phyloP scores from a whole-genome alignment of 2,797 vertebrate species.

The Toxotes lorentzi region DNA sequence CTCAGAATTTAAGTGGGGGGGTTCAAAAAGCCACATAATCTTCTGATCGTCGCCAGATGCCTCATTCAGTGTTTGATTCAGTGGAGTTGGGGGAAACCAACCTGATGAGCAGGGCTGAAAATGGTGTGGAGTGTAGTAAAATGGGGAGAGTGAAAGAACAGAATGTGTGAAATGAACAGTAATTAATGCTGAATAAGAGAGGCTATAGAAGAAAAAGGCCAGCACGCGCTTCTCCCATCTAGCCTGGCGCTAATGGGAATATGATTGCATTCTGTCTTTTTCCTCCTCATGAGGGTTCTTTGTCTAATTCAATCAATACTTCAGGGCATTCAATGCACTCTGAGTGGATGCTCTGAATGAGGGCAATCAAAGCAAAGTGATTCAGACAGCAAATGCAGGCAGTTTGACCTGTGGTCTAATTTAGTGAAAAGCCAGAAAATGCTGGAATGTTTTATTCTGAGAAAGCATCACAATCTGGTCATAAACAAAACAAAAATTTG shows the following conservation, averaged over 20 bases:
- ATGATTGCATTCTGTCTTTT: constrained; percentile 83
- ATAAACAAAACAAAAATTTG: not conserved
- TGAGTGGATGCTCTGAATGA: constrained; percentile 79
- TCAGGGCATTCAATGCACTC: constrained; percentile 73
- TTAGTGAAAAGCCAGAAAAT: constrained; percentile 57
- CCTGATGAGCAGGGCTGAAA: constrained; percentile 41
- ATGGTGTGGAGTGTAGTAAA: constrained; percentile 15
- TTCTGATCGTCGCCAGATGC: constrained; percentile 40
- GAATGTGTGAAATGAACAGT: constrained; percentile 81
- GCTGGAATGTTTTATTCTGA: constrained; percentile 41
- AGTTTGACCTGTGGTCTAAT: constrained; percentile 72
- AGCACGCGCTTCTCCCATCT: constrained; percentile 62
- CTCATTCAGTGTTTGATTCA: constrained; percentile 57
- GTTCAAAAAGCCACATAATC: constrained; percentile 47
- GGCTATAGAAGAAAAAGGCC: constrained; percentile 71
- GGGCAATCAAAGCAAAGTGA: constrained; percentile 76
- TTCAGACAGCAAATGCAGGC: constrained; percentile 69
- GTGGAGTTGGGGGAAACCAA: constrained; percentile 33
- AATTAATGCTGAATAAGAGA: constrained; percentile 81
- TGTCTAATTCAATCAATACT: constrained; percentile 85
- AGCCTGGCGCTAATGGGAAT: constrained; percentile 82
- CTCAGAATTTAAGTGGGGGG: constrained; percentile 39
- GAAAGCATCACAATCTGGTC: constrained; percentile 17
- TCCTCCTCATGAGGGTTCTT: constrained; percentile 79
- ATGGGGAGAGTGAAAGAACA: constrained; percentile 47